These are phyloP conservation scores for Bombus waltoni DNA, from an alignment of 1,140 invertebrate species.

Conservation along the genomic window DNA sequence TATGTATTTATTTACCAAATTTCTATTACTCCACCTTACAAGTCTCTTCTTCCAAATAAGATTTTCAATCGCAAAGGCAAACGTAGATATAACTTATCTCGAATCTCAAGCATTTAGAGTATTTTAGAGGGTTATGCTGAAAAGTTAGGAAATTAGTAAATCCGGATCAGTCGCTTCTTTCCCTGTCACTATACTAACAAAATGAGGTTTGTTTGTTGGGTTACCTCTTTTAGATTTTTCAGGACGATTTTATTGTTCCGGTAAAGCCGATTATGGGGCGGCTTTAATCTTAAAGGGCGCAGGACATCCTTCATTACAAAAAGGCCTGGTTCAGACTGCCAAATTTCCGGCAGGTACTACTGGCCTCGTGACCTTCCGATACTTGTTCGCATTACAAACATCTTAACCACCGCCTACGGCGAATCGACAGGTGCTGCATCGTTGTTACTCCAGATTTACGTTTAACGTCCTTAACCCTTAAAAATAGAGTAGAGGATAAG, in stretches of 20 bases:
- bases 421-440: conserved; percentile 50
- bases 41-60: background rate
- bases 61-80: background rate
- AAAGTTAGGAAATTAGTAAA: conserved; percentile 50
- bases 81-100: no score
- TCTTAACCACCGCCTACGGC: conserved; percentile 47
- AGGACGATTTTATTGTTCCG: conserved; percentile 61
- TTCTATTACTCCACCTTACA: background rate
- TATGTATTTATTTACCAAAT: no score
- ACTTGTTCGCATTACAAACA: conserved; percentile 73
- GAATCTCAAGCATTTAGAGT: no score
- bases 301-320: conserved; percentile 29
- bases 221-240: conserved; percentile 55
- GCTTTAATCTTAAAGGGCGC: conserved; percentile 53
- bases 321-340: background rate
- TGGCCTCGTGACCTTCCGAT: conserved; percentile 71
- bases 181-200: background rate
- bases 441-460: conserved; percentile 61
- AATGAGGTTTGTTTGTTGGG: conserved; percentile 71
- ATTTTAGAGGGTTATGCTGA: no score
- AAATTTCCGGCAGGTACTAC: conserved; percentile 67
- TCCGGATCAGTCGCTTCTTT: conserved; percentile 26
- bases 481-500: no score
- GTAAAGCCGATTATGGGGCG: conserved; percentile 73
- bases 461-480: background rate